Percentiles rank a stretch among this genome's conserved stretches.
phyloP scores from a whole-genome alignment of 1,140 invertebrate species.

The Pollicipes pollicipes region DNA sequence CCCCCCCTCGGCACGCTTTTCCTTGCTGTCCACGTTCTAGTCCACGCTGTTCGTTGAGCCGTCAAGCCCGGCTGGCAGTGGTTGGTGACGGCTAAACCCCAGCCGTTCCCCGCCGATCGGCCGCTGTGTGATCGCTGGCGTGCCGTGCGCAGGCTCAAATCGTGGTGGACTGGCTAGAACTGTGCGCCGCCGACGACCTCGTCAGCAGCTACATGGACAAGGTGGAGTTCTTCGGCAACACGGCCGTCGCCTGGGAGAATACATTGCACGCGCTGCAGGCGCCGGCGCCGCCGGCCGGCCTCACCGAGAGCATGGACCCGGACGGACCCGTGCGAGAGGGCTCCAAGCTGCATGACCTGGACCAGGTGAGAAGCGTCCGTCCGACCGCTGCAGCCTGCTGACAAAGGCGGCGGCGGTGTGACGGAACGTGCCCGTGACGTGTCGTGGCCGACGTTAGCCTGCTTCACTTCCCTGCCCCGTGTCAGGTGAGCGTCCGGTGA shows the following conservation, averaged over 20 bases:
- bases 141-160: conserved; percentile 53
- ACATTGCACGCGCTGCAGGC: conserved; percentile 58
- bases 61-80: no score
- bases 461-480: no score
- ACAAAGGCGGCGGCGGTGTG: conserved; percentile 6
- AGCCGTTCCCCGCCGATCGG: no score
- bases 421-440: neutral
- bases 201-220: conserved; percentile 36
- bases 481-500: no score
- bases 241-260: conserved; percentile 70
- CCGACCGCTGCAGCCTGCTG: no score
- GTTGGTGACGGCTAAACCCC: no score
- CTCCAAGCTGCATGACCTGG: conserved; percentile 64
- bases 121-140: conserved; percentile 7
- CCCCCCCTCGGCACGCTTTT: no score
- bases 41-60: no score
- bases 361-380: conserved; percentile 43
- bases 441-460: neutral
- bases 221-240: conserved; percentile 50
- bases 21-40: no score
- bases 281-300: conserved; percentile 8
- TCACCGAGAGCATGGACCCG: conserved; percentile 51
- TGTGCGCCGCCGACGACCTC: conserved; percentile 45
- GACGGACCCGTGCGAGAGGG: conserved; percentile 70
- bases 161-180: conserved; percentile 83